These are phyloP conservation scores for Asteroscopus sphinx DNA, from an alignment of 2,888 invertebrate genomes.

Conservation along the genomic window DNA sequence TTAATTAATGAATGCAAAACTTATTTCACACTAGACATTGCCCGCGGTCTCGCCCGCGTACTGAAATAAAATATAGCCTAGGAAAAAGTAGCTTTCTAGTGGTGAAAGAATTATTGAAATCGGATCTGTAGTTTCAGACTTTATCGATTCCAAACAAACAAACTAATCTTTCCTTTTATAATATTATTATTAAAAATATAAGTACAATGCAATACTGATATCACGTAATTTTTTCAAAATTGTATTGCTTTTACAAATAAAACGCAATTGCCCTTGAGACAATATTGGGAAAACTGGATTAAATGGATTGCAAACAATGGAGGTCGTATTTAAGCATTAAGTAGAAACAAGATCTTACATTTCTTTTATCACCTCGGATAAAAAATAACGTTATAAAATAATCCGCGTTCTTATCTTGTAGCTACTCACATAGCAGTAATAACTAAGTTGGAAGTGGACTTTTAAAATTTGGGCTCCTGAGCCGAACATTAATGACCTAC, in stretches of 20 bases:
- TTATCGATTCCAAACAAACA: too few relatives aligned
- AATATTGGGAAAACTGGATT: conserved; percentile 20
- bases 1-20: conserved; percentile 6
- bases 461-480: conserved; percentile 82
- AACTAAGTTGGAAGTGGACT: conserved; percentile 79
- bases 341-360: conserved; percentile 4
- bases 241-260: background rate
- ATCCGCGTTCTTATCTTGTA: conserved; percentile 59
- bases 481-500: conserved; percentile 81
- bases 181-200: too few relatives aligned
- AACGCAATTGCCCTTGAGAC: conserved; percentile 7
- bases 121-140: too few relatives aligned
- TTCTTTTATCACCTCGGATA: conserved; percentile 26
- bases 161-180: too few relatives aligned
- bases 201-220: too few relatives aligned
- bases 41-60: too few relatives aligned
- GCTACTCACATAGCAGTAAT: conserved; percentile 63
- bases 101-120: too few relatives aligned
- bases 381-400: conserved; percentile 40
- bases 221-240: background rate
- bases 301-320: background rate
- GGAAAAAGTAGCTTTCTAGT: too few relatives aligned
- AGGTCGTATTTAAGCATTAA: conserved; percentile 12
- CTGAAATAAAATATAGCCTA: too few relatives aligned
- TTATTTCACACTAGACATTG: conserved; percentile 1